Conservation (phyloP, 1,140 invertebrate genomes). For the Caerostris extrusa region DNA sequence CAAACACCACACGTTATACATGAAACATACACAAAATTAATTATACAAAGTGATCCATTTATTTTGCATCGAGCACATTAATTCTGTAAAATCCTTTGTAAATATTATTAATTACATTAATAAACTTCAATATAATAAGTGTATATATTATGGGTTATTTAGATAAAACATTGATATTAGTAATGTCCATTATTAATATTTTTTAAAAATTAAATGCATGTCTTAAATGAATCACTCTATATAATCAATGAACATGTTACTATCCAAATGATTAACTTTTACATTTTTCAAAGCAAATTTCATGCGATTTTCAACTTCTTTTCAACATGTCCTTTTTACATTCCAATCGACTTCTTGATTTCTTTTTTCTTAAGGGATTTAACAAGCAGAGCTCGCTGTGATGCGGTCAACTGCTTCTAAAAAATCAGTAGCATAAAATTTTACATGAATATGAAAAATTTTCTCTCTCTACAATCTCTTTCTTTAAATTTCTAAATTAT, state of each 20-base stretch:
- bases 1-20: background rate
- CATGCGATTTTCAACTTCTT: background rate
- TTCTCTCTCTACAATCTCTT: background rate
- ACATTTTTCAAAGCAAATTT: background rate
- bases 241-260: background rate
- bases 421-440: background rate
- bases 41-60: background rate
- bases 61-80: background rate
- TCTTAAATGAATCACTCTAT: background rate
- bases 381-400: conserved; percentile 3
- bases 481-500: background rate
- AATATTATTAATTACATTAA: background rate
- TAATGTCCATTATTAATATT: background rate
- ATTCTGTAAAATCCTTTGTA: background rate
- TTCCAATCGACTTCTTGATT: background rate
- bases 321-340: background rate
- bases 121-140: background rate
- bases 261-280: background rate
- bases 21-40: background rate
- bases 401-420: conserved; percentile 12
- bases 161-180: too few species aligned
- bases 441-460: background rate
- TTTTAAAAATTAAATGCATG: background rate
- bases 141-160: background rate
- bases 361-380: background rate